These are phyloP conservation scores for Chaetorhynchus papuensis DNA, from an alignment of 2,113 vertebrate genomes.

Conservation along the genomic window DNA sequence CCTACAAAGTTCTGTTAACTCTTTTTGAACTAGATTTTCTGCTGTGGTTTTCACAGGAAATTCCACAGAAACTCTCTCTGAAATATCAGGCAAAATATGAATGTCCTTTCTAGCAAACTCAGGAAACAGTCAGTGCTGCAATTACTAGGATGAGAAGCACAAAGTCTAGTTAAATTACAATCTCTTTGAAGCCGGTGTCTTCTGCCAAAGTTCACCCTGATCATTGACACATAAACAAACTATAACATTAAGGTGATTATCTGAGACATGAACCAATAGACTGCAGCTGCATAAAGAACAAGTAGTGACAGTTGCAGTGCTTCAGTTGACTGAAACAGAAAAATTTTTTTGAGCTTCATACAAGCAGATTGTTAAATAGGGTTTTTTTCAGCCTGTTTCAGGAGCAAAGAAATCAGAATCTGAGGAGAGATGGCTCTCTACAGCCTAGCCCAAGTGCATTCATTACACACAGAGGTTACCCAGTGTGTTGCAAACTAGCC, in stretches of 20 bases:
- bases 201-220: background rate
- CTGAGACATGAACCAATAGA: background rate
- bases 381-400: background rate
- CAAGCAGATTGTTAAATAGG: background rate
- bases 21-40: background rate
- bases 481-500: background rate
- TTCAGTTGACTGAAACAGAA: background rate
- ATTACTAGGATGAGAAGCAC: background rate
- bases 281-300: background rate
- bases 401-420: background rate
- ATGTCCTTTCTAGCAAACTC: background rate
- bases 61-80: background rate
- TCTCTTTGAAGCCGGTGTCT: background rate
- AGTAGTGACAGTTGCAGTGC: background rate
- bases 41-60: background rate
- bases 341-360: background rate
- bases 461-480: background rate
- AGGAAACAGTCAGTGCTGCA: background rate
- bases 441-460: background rate
- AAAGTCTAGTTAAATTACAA: background rate
- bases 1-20: background rate
- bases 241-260: background rate
- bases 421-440: background rate
- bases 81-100: background rate
- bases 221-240: background rate